Percentiles rank a stretch among this genome's conserved stretches.
phyloP scores from a whole-genome alignment of 2,113 vertebrate species.

The Alaudala cheleensis region DNA sequence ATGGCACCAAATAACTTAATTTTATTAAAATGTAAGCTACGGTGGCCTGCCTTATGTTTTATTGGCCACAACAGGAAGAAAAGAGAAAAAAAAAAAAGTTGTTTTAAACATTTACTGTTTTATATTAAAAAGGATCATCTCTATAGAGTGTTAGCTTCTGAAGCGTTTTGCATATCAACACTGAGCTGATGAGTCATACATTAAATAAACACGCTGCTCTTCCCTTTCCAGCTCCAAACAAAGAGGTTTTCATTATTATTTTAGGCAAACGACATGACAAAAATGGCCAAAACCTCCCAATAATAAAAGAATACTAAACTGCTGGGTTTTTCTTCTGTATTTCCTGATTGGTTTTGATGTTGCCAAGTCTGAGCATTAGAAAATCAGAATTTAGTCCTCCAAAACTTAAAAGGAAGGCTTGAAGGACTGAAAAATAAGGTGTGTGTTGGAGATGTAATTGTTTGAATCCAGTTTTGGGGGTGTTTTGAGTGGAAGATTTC shows the following conservation, averaged over 20 bases:
- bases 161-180: constrained; percentile 6
- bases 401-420: background rate
- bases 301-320: constrained; percentile 47
- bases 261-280: background rate
- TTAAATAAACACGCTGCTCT: constrained; percentile 35
- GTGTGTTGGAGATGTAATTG: background rate
- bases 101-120: constrained; percentile 62
- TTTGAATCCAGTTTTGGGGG: background rate
- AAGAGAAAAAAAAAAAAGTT: background rate
- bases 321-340: background rate
- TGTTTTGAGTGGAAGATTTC: background rate
- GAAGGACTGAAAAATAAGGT: background rate
- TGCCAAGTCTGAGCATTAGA: background rate
- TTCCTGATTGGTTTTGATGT: background rate
- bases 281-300: background rate
- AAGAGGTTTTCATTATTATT: constrained; percentile 20
- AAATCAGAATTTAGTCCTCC: background rate
- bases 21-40: constrained; percentile 64
- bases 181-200: constrained; percentile 22
- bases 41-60: constrained; percentile 41
- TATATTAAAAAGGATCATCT: constrained; percentile 49
- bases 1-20: constrained; percentile 66
- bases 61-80: constrained; percentile 21
- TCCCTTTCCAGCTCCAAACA: constrained; percentile 26
- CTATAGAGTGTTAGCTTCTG: constrained; percentile 55